Conservation (phyloP, 2,888 invertebrate genomes). For the Drosophila algonquin region DNA sequence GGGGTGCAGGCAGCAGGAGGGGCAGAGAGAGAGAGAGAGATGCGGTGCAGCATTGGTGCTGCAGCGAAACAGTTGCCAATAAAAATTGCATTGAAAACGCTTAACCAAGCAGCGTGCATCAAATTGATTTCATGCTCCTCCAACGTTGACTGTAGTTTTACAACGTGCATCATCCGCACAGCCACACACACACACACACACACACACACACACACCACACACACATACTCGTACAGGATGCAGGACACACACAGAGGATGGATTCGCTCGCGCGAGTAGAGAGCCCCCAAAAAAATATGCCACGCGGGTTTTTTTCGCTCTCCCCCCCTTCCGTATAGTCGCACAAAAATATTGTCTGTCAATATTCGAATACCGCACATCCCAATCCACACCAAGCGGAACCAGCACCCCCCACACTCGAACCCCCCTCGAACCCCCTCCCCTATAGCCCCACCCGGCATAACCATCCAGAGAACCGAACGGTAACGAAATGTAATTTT, state of each 20-base stretch:
- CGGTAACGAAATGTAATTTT: slow-evolving; percentile 70
- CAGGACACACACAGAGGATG: not conserved
- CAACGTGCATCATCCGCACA: slow-evolving; percentile 45
- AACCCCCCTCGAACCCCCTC: slow-evolving; percentile 8
- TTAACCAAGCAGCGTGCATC: slow-evolving; percentile 77
- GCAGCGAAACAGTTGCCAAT: slow-evolving; percentile 72
- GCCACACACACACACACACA: not conserved
- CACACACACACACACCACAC: not conserved
- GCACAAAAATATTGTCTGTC: slow-evolving; percentile 75
- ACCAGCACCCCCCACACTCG: slow-evolving; percentile 1
- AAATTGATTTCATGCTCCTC: slow-evolving; percentile 72
- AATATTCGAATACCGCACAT: slow-evolving; percentile 44
- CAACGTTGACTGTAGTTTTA: slow-evolving; percentile 50
- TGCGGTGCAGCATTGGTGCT: slow-evolving; percentile 23
- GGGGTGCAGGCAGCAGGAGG: slow-evolving; percentile 24
- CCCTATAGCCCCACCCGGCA: not conserved
- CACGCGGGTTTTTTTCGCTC: slow-evolving; percentile 38
- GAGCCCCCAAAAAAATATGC: slow-evolving; percentile 63
- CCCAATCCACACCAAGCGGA: slow-evolving; percentile 37
- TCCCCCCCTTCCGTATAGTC: slow-evolving; percentile 38
- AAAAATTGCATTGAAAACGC: slow-evolving; percentile 80
- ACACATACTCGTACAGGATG: not conserved
- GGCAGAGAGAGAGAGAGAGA: not conserved
- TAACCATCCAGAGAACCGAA: slow-evolving; percentile 30
- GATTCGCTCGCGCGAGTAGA: slow-evolving; percentile 9